Conservation (phyloP, 2,797 vertebrate genomes). For the Astyanax mexicanus region DNA sequence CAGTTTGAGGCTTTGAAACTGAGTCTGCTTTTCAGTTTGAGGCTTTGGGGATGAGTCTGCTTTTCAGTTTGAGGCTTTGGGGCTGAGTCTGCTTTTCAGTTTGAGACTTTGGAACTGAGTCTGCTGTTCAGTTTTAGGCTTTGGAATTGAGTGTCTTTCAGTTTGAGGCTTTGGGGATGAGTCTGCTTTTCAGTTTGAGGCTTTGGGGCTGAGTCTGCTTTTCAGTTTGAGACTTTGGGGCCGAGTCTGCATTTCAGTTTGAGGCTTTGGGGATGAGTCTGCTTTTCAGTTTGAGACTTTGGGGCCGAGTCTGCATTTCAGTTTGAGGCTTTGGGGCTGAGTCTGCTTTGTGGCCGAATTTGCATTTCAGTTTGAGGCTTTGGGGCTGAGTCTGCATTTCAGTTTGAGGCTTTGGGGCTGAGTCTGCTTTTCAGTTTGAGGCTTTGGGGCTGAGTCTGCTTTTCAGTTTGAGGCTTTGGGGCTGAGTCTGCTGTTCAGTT, state of each 20-base stretch:
- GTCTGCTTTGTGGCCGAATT: conserved; percentile 78
- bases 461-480: not conserved
- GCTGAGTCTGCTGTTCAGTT: not conserved
- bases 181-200: too few species aligned
- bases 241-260: not conserved
- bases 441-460: conserved; percentile 82
- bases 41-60: too few species aligned
- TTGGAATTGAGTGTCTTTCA: too few species aligned
- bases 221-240: too few species aligned
- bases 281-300: not conserved
- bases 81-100: not conserved
- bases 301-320: conserved; percentile 9
- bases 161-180: too few species aligned
- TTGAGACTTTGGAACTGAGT: not conserved
- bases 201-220: not conserved
- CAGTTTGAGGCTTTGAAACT: too few species aligned
- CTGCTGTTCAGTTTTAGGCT: too few species aligned
- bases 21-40: too few species aligned
- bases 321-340: conserved; percentile 76
- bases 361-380: conserved; percentile 54
- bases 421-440: too few species aligned
- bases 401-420: conserved; percentile 76
- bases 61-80: not conserved
- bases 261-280: too few species aligned
- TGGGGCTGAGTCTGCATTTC: not conserved